Evolutionary conservation across 2,113 vertebrate species (phyloP).

Genomic region (Amblyopsis rosae): DNA sequence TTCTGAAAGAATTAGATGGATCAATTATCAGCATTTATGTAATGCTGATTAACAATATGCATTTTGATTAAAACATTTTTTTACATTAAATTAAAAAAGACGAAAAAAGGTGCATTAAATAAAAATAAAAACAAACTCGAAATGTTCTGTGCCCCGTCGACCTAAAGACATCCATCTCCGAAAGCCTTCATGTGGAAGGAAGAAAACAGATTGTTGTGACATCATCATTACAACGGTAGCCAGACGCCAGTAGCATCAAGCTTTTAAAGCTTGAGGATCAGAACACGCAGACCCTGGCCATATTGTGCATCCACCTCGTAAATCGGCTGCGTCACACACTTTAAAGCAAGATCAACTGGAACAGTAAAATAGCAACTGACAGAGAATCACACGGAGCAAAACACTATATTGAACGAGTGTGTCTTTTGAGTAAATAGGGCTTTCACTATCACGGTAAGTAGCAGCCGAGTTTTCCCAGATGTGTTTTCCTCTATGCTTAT

Average conservation of each 20-base stretch:
- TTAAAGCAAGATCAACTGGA: constrained; percentile 16
- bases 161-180: too few species aligned
- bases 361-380: constrained; percentile 11
- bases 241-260: constrained; percentile 62
- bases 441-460: neutral
- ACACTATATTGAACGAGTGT: constrained; percentile 31
- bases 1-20: too few species aligned
- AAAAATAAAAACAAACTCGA: neutral
- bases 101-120: too few species aligned
- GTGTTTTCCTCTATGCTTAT: constrained; percentile 32
- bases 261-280: constrained; percentile 40
- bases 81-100: too few species aligned
- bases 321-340: constrained; percentile 74
- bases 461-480: neutral
- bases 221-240: constrained; percentile 63
- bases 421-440: constrained; percentile 4
- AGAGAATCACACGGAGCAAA: constrained; percentile 1
- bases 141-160: too few species aligned
- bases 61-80: too few species aligned
- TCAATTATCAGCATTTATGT: too few species aligned
- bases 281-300: constrained; percentile 53
- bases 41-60: too few species aligned
- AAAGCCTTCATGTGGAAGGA: too few species aligned
- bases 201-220: constrained; percentile 37
- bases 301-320: constrained; percentile 61